Conservation (phyloP, 2,888 invertebrate species). For the Nemapogon koenigi region DNA sequence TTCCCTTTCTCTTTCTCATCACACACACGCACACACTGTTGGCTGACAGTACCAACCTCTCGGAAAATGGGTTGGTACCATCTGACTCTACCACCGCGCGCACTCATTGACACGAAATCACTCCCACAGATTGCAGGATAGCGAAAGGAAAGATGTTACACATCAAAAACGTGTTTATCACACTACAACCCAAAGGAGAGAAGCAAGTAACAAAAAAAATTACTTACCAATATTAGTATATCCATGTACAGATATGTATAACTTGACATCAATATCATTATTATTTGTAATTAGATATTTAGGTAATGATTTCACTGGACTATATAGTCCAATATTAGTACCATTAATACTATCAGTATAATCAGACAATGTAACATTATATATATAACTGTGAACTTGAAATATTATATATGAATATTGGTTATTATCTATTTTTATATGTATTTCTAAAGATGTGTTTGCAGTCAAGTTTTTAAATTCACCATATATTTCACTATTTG, state of each 20-base stretch:
- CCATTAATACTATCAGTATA: conserved; percentile 40
- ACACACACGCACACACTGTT: no score
- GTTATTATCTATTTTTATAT: conserved; percentile 44
- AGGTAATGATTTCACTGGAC: conserved; percentile 25
- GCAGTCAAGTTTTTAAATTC: conserved; percentile 27
- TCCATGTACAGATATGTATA: conserved; percentile 58
- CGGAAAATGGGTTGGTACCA: no score
- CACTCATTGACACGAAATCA: no score
- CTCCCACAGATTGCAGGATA: no score
- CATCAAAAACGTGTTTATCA: no score
- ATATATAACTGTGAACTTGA: conserved; percentile 69
- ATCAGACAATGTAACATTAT: conserved; percentile 64
- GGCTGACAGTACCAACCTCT: no score
- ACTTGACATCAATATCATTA: conserved; percentile 31
- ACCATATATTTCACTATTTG: conserved; percentile 35
- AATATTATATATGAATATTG: conserved; percentile 63
- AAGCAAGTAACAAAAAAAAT: no score
- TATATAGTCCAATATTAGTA: conserved; percentile 67
- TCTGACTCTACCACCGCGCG: no score
- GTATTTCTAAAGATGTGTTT: conserved; percentile 32
- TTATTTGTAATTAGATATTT: conserved; percentile 41
- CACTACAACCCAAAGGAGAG: neutral
- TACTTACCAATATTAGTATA: conserved; percentile 54
- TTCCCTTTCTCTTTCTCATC: no score
- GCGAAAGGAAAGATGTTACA: no score